Conservation (phyloP, 2,888 invertebrate species). For the Plemyria rubiginata region DNA sequence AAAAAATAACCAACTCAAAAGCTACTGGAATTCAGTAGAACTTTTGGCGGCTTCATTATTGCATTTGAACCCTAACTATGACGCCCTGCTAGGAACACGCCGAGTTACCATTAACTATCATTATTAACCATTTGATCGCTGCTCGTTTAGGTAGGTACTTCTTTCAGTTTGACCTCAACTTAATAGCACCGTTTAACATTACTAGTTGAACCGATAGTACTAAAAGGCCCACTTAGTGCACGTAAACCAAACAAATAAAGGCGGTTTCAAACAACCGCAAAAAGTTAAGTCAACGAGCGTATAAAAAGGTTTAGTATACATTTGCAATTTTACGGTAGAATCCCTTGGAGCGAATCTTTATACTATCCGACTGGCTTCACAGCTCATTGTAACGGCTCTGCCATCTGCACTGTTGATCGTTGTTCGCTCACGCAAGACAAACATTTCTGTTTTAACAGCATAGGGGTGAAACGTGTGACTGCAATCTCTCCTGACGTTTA, state of each 20-base stretch:
- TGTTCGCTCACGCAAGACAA: background rate
- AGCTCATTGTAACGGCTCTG: background rate
- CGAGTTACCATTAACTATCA: no score
- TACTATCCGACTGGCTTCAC: constrained; percentile 1
- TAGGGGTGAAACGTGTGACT: no score
- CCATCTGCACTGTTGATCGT: background rate
- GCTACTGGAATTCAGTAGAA: no score
- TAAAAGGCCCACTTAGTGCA: constrained; percentile 28
- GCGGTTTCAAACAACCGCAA: constrained; percentile 32
- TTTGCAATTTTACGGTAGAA: constrained; percentile 31
- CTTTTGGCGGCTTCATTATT: no score
- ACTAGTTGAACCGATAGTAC: constrained; percentile 30
- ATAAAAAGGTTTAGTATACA: constrained; percentile 36
- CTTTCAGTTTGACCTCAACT: constrained; percentile 11
- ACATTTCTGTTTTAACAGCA: no score
- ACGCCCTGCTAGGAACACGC: no score
- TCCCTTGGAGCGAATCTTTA: constrained; percentile 14
- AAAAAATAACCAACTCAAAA: no score
- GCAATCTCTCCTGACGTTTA: no score
- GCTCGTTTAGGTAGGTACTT: constrained; percentile 3
- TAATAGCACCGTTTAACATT: constrained; percentile 26
- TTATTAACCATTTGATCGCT: constrained; percentile 8
- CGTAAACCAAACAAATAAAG: constrained; percentile 29
- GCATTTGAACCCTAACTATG: no score
- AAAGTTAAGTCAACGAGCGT: constrained; percentile 36